Base-by-base conservation (phyloP, 2,888 invertebrate genomes). In the Eilema sororculum region DNA sequence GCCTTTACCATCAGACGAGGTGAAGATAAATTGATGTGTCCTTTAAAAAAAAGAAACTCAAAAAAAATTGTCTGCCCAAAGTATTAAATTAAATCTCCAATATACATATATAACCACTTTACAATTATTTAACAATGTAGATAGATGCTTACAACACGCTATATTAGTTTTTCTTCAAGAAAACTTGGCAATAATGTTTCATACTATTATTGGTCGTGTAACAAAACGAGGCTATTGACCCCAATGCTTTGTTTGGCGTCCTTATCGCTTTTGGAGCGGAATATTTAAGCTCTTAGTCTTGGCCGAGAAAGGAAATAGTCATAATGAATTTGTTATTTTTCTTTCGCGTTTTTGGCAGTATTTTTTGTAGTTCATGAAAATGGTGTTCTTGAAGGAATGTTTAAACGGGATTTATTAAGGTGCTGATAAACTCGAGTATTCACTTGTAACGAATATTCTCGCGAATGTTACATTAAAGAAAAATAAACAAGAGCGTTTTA, bases 291-390 rank as follows among this genome's bases (percentile, higher is more conserved):
- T n/a, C 20, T 46, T 16, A 52, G n/a, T 64, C 25, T 64, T 52
- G 64, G 28, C 64, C 52, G 41, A 64, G 64, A 64, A 52, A 64
- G 52, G 28, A 64, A 52, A 64, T 46, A 46, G 25, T 62, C 62
- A 62, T 62, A 62, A 41, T 62, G 37, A 62, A 62, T 41, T 25
- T 24, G 41, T 62, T 41, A 41, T 41, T 62, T 41, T 62, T 25
- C 24, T 20, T 62, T 25, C 25, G 24, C 3, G 25, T 25, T 62
- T 41, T 62, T 25, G 24, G 37, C 25, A 41, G 24, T 24, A 24
- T 62, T 24, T 62, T 62, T 60, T n/a, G 0, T 62, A 25, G 41
- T 62, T 62, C 24, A 62, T 25, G 24, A 62, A 62, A 20, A 20
- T 24, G 20, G 5, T 62, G 20, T 41, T 41, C 25, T 62, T 37